phyloP scores from a whole-genome alignment of 2,797 vertebrate species.

The Ctenopoma multispine region DNA sequence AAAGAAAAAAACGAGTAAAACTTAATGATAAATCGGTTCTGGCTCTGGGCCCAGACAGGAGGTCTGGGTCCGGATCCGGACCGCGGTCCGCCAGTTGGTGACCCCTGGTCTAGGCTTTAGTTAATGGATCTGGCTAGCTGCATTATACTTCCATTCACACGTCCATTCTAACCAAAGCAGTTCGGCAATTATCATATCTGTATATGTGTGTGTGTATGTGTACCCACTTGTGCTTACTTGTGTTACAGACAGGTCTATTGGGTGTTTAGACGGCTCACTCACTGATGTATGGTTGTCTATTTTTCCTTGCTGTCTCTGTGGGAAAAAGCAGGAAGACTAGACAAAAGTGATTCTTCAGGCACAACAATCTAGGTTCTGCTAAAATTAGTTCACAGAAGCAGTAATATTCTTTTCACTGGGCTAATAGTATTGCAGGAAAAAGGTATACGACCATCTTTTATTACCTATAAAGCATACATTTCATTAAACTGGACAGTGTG shows the following conservation, averaged over 20 bases:
- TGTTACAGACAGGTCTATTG: constrained; percentile 70
- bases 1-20: too few species aligned
- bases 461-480: constrained; percentile 3
- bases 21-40: too few species aligned
- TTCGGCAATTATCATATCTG: constrained; percentile 9
- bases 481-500: constrained; percentile 7
- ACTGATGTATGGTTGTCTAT: constrained; percentile 52
- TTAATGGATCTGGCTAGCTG: constrained; percentile 30
- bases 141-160: not conserved
- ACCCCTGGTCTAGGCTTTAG: constrained; percentile 49
- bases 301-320: constrained; percentile 37
- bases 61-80: too few species aligned
- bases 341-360: constrained; percentile 35
- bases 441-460: not conserved
- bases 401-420: not conserved
- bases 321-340: constrained; percentile 18
- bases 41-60: too few species aligned
- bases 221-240: constrained; percentile 24
- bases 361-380: not conserved
- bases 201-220: constrained; percentile 1
- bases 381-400: constrained; percentile 8
- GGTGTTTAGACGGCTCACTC: constrained; percentile 58
- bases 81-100: too few species aligned
- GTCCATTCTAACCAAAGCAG: constrained; percentile 25
- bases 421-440: not conserved